phyloP scores from a whole-genome alignment of 2,113 vertebrate genomes.

The Microtus oregoni region DNA sequence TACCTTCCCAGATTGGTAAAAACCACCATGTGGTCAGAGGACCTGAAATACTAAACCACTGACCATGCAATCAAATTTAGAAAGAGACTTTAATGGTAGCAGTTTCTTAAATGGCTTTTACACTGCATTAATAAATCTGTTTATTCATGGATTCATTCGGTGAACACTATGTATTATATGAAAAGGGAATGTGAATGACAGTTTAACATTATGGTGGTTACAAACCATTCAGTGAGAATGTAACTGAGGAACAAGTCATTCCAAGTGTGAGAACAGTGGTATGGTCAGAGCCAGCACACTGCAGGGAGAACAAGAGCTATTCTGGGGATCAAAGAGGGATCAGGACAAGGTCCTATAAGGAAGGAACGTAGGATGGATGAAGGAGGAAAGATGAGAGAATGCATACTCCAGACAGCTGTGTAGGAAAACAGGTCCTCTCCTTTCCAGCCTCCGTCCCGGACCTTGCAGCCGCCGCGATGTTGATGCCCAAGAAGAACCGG shows the following conservation, averaged over 20 bases:
- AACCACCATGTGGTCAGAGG: not conserved
- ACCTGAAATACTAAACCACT: not conserved
- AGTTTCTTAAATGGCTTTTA: not conserved
- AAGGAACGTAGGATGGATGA: not conserved
- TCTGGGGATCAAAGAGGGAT: not conserved
- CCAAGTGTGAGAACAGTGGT: rapidly evolving
- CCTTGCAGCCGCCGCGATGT: too few relatives aligned
- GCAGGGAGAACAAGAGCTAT: not conserved
- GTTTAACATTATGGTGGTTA: rapidly evolving
- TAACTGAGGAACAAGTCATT: rapidly evolving
- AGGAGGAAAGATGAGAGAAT: not conserved
- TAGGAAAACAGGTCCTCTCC: rapidly evolving
- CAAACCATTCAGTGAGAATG: not conserved
- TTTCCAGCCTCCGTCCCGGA: too few relatives aligned
- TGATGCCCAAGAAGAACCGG: too few relatives aligned
- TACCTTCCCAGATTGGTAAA: not conserved
- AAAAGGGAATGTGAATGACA: not conserved
- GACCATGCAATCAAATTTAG: not conserved
- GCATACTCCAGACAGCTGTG: rapidly evolving
- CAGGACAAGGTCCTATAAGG: not conserved
- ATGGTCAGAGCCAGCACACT: rapidly evolving
- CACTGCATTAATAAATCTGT: not conserved
- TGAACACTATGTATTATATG: not conserved
- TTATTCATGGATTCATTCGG: rapidly evolving
- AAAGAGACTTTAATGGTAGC: not conserved